A percentile compares a stretch with the other conserved stretches of the same genome.
Evolutionary conservation across 2,113 vertebrate species (phyloP).

Genomic region (Trematocara marginatum): DNA sequence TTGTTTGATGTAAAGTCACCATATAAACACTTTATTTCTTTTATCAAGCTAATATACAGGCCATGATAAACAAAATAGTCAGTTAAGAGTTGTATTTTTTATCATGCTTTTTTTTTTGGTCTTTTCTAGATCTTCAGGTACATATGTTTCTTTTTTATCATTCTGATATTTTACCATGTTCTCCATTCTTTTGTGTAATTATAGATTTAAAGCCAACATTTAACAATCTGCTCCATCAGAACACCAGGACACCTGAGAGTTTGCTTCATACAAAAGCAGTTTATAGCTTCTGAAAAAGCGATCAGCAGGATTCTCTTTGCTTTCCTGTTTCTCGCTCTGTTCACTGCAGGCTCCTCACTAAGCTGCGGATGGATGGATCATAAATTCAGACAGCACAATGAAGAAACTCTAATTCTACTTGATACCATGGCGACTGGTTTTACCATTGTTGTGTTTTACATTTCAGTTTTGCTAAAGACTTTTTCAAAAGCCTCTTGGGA

Average conservation of each 20-base stretch:
- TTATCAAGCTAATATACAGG: not conserved
- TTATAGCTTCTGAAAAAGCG: not conserved
- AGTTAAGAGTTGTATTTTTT: not conserved
- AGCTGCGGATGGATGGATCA: not conserved
- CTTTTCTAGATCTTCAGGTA: not conserved
- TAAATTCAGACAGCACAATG: not conserved
- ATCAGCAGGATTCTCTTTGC: not conserved
- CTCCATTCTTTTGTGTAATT: not conserved
- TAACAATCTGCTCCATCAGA: not conserved
- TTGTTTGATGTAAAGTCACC: not conserved
- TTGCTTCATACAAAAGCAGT: not conserved
- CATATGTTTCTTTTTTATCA: not conserved
- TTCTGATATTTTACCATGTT: not conserved
- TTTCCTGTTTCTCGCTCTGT: not conserved
- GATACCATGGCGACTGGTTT: not conserved
- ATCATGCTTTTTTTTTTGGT: not conserved
- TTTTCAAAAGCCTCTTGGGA: too few species aligned
- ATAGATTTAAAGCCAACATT: not conserved
- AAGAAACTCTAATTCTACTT: not conserved
- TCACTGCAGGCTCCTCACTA: not conserved
- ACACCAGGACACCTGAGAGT: not conserved
- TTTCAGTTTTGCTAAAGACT: too few species aligned
- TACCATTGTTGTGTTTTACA: too few species aligned
- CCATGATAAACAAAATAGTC: not conserved
- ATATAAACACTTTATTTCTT: not conserved